Percentiles rank a stretch among this genome's conserved stretches.
phyloP scores from a whole-genome alignment of 2,113 vertebrate species.

The Apodemus speciosus region DNA sequence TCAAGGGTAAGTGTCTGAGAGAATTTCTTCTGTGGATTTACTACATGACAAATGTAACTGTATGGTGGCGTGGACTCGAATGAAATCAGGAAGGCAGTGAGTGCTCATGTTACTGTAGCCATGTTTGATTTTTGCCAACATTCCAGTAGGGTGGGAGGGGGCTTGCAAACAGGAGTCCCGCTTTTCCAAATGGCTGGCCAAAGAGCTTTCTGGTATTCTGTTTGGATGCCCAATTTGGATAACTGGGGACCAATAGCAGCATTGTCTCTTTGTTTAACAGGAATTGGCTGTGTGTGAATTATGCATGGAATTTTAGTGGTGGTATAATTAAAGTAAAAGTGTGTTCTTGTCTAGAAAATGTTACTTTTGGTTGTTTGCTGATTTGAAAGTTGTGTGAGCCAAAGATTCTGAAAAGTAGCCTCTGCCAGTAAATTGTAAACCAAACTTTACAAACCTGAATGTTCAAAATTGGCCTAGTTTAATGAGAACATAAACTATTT shows the following conservation, averaged over 20 bases:
- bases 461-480: conserved; percentile 78
- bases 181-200: conserved; percentile 80
- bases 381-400: conserved; percentile 85
- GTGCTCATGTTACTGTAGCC: conserved; percentile 81
- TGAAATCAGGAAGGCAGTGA: conserved; percentile 84
- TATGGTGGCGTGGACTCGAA: conserved; percentile 85
- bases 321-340: conserved; percentile 82
- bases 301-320: conserved; percentile 82
- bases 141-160: conserved; percentile 79
- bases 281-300: conserved; percentile 84
- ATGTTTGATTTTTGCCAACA: conserved; percentile 77
- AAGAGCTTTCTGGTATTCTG: conserved; percentile 82
- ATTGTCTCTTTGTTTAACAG: conserved; percentile 82
- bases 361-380: conserved; percentile 84
- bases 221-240: conserved; percentile 80
- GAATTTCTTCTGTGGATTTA: conserved; percentile 90
- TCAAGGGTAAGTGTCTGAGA: conserved; percentile 99
- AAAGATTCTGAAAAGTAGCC: conserved; percentile 81
- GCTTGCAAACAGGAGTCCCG: conserved; percentile 78
- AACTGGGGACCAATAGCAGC: conserved; percentile 76
- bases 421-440: conserved; percentile 78
- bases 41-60: conserved; percentile 87
- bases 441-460: conserved; percentile 70
- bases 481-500: conserved; percentile 77
- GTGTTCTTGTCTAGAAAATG: conserved; percentile 84